A percentile compares a stretch with the other conserved stretches of the same genome.
Evolutionary conservation across 2,113 vertebrate species (phyloP).

Genomic region (Girardinichthys multiradiatus): DNA sequence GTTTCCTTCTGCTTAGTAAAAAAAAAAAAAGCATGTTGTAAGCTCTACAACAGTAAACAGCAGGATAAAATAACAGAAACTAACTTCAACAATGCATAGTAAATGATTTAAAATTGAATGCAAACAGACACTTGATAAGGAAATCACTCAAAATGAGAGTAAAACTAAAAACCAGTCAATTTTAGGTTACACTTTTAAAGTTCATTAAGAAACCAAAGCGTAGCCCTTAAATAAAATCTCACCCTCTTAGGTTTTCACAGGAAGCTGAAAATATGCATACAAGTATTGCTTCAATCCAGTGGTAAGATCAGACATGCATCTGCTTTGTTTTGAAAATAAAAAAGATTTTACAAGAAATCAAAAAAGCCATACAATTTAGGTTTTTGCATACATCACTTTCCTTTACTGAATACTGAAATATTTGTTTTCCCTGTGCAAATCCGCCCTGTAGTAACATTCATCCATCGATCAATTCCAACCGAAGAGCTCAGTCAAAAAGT

Average conservation of each 20-base stretch:
- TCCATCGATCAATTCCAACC: conserved; percentile 33
- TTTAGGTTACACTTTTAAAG: conserved; percentile 25
- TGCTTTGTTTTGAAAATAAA: background rate
- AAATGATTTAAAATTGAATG: conserved; percentile 42
- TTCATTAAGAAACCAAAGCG: conserved; percentile 32
- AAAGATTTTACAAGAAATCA: background rate
- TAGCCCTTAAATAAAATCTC: conserved; percentile 57
- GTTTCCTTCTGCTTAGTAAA: background rate
- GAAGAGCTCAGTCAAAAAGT: background rate
- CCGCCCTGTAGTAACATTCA: conserved; percentile 33
- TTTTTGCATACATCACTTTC: background rate
- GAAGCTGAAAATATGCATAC: conserved; percentile 19
- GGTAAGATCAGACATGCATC: conserved; percentile 52
- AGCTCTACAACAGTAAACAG: conserved; percentile 50
- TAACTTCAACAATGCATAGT: conserved; percentile 36
- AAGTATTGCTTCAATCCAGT: conserved; percentile 51
- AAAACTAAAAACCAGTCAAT: conserved; percentile 4
- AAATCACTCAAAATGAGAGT: conserved; percentile 36
- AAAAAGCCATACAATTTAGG: background rate
- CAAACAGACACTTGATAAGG: conserved; percentile 33
- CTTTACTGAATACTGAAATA: conserved; percentile 3
- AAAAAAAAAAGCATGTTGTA: background rate
- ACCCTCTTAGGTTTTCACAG: conserved; percentile 31
- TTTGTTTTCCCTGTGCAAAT: conserved; percentile 10
- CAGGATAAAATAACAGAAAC: conserved; percentile 28